Evolutionary conservation across 2,797 vertebrate species (phyloP), one percentile per base, ranked within the genome.

Genomic region (Margarornis squamiger): DNA sequence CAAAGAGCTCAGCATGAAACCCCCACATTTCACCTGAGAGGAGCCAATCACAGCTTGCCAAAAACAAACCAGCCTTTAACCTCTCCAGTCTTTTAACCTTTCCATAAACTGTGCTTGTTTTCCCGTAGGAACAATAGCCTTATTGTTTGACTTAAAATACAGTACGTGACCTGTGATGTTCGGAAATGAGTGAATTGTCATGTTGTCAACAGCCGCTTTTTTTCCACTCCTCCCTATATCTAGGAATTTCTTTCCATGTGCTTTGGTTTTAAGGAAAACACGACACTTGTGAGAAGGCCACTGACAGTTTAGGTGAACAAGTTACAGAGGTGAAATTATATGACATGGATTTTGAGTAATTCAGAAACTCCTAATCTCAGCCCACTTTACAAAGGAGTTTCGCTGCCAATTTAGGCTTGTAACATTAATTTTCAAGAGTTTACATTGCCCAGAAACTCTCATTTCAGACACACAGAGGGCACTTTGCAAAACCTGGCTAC

Each of bases 141-240:
- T 93, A 98, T 98, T 98, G 98, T 98, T 97, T 94, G 82, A 66
- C n/a, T 93, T 73, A 57, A 97, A 97, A 96, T 92, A 96, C 81
- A 97, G 96, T 97, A 86, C 88, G 85, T 94, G 97, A 97, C 97
- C 94, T 95, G 95, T 65, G 92, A 95, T 95, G 93, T 84, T 96
- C 97, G 97, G 98, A 98, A 98, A 96, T 96, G 89, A 97, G 81
- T 88, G 96, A 97, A 98, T 97, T 97, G 97, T 97, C 97, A 96
- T 95, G 93, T 88, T 97, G 97, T 98, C 98, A 98, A 96, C 97
- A 97, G 92, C 72, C 54, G 87, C 90, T 96, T 95, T 92, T 92
- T 96, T 91, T 94, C 94, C 93, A 94, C 4, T 43, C 91, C 96
- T 73, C 93, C 83, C 87, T 96, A 91, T 95, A 97, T 97, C 97